Base-by-base conservation (phyloP, 2,888 invertebrate species). In the Luperina testacea region DNA sequence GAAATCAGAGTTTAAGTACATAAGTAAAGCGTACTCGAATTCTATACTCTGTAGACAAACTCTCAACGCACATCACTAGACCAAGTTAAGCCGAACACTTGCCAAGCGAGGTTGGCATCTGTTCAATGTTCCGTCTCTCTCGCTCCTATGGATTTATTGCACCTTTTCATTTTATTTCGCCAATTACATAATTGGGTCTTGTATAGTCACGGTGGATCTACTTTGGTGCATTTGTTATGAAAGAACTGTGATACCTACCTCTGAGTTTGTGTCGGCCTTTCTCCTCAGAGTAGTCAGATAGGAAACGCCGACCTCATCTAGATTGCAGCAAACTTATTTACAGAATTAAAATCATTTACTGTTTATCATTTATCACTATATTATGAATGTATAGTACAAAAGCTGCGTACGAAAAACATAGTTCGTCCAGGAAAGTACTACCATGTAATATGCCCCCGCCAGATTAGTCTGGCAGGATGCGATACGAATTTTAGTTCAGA, bases 51-150 rank as follows among this genome's bases (percentile, higher is more conserved):
- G 11, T 15, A 51, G 42, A 32, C 53, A 38, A 59, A 45, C 48
- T 57, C 27, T 63, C 27, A 0, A 61, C n/a, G 84, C 77, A 67
- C 87, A 88, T 87, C 87, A 68, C 87, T 87, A 87, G n/a, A 13
- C 3, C 63, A 71, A 77, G 71, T 75, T 63, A 27, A 59, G 57
- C 51, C 57, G 69, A 74, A 72, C 68, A 75, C 72, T 87, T 88
- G 87, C 81, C 89, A 87, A 83, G 67, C 53, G 63, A 61, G 9
- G 51, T 63, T 87, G 88, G 89, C 87, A 82, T 87, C 87, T 88
- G 84, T 82, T 88, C 89, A 82, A 84, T 78, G 69, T 77, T 61
- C 57, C n/a, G 15, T 83, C 87, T 81, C 89, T n/a, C 8, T 79
- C 64, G 7, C 77, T 76, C 87, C 11, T 20, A 27, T 3, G 11